Evolutionary conservation across 2,888 invertebrate species (phyloP).

Genomic region (Nebria salina): DNA sequence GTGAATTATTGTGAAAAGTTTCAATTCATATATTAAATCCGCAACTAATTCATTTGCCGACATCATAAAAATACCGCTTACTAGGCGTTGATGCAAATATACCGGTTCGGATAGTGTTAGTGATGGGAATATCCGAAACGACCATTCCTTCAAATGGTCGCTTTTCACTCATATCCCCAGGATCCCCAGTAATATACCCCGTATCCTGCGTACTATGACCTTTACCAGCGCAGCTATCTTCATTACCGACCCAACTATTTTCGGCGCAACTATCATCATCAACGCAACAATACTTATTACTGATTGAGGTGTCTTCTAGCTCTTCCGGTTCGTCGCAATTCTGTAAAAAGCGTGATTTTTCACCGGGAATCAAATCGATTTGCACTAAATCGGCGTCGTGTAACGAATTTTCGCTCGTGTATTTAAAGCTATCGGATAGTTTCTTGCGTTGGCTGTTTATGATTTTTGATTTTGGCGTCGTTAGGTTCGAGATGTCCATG

Average conservation of each 20-base stretch:
- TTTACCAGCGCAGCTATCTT: background rate
- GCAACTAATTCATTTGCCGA: constrained; percentile 14
- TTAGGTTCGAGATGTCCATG: constrained; percentile 58
- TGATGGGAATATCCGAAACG: background rate
- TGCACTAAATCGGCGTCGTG: constrained; percentile 48
- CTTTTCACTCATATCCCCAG: constrained; percentile 19
- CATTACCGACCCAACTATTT: background rate
- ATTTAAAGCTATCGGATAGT: constrained; percentile 59
- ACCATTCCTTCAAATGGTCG: background rate
- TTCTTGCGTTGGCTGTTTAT: constrained; percentile 60
- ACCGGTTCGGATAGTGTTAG: background rate
- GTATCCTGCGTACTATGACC: constrained; percentile 31
- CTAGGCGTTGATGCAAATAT: constrained; percentile 31
- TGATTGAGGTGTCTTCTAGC: background rate
- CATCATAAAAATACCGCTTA: constrained; percentile 34
- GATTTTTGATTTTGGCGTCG: constrained; percentile 59
- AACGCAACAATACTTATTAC: background rate
- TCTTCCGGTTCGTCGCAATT: constrained; percentile 2
- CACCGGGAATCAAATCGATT: constrained; percentile 7
- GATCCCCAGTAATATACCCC: constrained; percentile 23
- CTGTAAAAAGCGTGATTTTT: constrained; percentile 16
- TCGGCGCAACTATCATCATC: background rate
- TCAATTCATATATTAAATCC: background rate
- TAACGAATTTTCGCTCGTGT: constrained; percentile 47
- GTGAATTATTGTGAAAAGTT: background rate